Evolutionary conservation across 2,113 vertebrate species (phyloP), one percentile per base, ranked within the genome.

Genomic region (Catharus minimus): DNA sequence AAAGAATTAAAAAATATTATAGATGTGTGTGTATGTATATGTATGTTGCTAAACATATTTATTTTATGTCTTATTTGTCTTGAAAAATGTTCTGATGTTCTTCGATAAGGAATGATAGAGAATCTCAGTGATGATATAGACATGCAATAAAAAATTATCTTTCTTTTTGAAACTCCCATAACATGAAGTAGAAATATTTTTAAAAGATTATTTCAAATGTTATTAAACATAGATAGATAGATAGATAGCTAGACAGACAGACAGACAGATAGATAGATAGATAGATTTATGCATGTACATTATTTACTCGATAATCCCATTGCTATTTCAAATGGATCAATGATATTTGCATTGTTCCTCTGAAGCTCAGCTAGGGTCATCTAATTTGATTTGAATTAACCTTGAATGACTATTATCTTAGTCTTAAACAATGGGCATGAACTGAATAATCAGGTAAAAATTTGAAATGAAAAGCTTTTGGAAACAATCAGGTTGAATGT

Each of bases 1-100:
- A 83, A 77, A 62, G 8, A 69, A 69, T 26, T 56, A 12, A 33
- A 69, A 83, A 65, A 26, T 20, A 11, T 11, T 78, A 3, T 36
- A 9, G 4, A 7, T 23, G 2, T 60, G 1, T 67, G 21, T 55
- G 16, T 16, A 21, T 28, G 13, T 16, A 17, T 44, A 15, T 11
- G 32, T 2, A 28, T 4, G 4, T 28, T 10, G 1, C 11, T 57
- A 28, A 49, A 28, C 4, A 26, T 9, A 18, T 32, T 27, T 2
- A 17, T 66, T 32, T 27, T 2, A 17, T 66, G 8, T n/a, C 14
- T 1, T 43, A 4, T 33, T 74, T 71, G 8, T 50, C 20, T 72
- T 68, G 15, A 58, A 50, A 74, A 80, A 28, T 14, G 1, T 41
- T 77, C 33, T 0, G 0, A 2, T 46, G 12, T 62, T 53, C 5